Base-by-base conservation (phyloP, 2,888 invertebrate species). In the Anoplius nigerrimus region DNA sequence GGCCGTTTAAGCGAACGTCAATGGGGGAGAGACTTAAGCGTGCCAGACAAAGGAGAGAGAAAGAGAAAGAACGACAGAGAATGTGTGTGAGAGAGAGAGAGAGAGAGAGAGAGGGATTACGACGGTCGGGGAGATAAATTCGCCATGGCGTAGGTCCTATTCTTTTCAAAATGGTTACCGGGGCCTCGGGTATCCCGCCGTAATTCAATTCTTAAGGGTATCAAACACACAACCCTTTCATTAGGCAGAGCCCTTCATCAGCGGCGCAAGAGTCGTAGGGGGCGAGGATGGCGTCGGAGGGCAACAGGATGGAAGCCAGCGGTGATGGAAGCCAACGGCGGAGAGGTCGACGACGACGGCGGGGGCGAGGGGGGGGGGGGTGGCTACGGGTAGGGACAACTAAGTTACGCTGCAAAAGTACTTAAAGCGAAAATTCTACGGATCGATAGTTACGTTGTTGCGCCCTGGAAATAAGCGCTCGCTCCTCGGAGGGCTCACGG, bases 151-250 rank as follows among this genome's bases (percentile, higher is more conserved):
- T 52, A 57, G 62, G 70, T 72, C 64, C 71, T 60, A 75, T 79
- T 79, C 76, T 77, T 79, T 76, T 54, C 67, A 70, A 77, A 79
- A 79, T 75, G 79, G 76, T 79, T 73, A 79, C 79, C 73, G 73
- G n/a, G n/a, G 61, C 54, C 54, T 63, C 24, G 48, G 56, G 74
- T n/a, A 69, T 74, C 71, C 73, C 71, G 62, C 11, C 74, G 82
- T 84, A 83, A 84, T 84, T 83, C 82, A 83, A 84, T 84, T 84
- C 82, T 84, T 82, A 81, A 79, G 80, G 82, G 82, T 84, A 85
- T 85, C 82, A 84, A 83, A 84, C 84, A 82, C 79, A 78, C 82
- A 84, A 84, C 83, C 84, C 84, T 83, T 84, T 82, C 82, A 84
- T 84, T 82, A 82, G 74, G 76, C 75, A 62, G 81, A 79, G 72